A percentile compares a stretch with the other conserved stretches of the same genome.
Evolutionary conservation across 2,888 invertebrate species (phyloP).

Genomic region (Vanessa cardui): DNA sequence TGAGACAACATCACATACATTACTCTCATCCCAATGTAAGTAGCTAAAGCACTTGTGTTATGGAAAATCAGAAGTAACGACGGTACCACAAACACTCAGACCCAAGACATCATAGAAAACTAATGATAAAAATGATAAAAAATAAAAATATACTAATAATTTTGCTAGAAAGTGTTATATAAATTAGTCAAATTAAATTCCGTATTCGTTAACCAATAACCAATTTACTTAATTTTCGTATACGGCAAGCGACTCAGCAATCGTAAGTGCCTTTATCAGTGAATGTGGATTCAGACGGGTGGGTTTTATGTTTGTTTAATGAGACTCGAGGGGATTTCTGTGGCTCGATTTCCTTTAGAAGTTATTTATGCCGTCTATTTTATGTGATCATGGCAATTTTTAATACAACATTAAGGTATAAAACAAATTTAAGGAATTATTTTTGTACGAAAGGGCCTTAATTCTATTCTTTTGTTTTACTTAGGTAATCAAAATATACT

Average conservation of each 20-base stretch:
- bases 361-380: conserved; percentile 24
- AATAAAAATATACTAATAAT: too few species aligned
- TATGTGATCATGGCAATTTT: conserved; percentile 18
- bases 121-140: too few species aligned
- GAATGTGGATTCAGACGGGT: conserved; percentile 23
- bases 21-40: too few species aligned
- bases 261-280: conserved; percentile 25
- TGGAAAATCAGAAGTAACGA: too few species aligned
- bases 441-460: not conserved
- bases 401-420: not conserved
- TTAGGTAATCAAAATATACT: too few species aligned
- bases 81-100: too few species aligned
- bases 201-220: not conserved
- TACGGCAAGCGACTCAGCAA: not conserved
- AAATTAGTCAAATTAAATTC: not conserved
- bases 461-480: not conserved
- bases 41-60: too few species aligned
- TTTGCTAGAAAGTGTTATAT: not conserved
- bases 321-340: conserved; percentile 23
- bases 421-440: not conserved
- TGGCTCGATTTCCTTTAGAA: conserved; percentile 19
- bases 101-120: too few species aligned
- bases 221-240: not conserved
- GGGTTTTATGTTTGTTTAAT: conserved; percentile 29
- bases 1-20: too few species aligned